Percentiles rank a stretch among this genome's conserved stretches.
These are phyloP conservation scores for Metalampra italica DNA, from an alignment of 2,888 invertebrate genomes.

Conservation along the genomic window DNA sequence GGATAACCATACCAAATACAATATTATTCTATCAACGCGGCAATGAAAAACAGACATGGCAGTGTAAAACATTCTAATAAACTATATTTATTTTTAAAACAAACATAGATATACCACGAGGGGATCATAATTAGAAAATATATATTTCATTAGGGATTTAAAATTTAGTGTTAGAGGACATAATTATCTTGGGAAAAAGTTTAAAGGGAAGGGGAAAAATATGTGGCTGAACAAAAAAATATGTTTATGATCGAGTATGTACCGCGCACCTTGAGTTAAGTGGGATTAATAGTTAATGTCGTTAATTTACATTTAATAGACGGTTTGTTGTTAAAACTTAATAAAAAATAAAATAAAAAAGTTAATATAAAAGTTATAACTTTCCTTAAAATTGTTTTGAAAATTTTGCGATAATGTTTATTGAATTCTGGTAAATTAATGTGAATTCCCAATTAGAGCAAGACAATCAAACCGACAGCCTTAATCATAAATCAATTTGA, in stretches of 20 bases:
- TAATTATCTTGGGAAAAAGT: constrained; percentile 40
- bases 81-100: constrained; percentile 17
- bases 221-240: constrained; percentile 19
- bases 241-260: constrained; percentile 1
- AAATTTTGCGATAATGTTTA: not conserved
- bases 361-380: too few relatives aligned
- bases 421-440: too few relatives aligned
- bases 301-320: not conserved
- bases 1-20: too few relatives aligned
- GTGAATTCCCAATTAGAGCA: too few relatives aligned
- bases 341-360: too few relatives aligned
- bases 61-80: not conserved
- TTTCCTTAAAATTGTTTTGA: not conserved
- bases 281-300: constrained; percentile 1
- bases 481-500: too few relatives aligned
- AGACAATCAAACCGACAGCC: too few relatives aligned
- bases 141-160: constrained; percentile 48
- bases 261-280: constrained; percentile 3
- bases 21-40: not conserved
- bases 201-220: constrained; percentile 13
- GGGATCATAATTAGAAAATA: constrained; percentile 47
- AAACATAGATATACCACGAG: constrained; percentile 37
- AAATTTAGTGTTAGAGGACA: constrained; percentile 46
- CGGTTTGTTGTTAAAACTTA: not conserved
- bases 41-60: not conserved